A percentile compares a stretch with the other conserved stretches of the same genome.
phyloP scores from a whole-genome alignment of 2,888 invertebrate species.

The Julus scandinavius region DNA sequence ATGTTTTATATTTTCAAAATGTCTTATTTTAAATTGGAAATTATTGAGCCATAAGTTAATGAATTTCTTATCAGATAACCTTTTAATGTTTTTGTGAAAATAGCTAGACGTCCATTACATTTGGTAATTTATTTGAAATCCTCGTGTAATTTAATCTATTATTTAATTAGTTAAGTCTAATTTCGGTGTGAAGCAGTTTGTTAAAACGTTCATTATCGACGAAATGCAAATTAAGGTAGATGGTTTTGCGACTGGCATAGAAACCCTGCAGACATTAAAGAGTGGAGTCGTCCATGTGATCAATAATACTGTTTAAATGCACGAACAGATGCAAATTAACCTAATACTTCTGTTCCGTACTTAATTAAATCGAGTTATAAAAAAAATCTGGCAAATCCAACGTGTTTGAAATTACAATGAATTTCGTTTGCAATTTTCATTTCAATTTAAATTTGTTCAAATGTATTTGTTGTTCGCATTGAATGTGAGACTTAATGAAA shows the following conservation, averaged over 20 bases:
- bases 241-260: background rate
- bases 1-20: too few species aligned
- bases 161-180: constrained; percentile 18
- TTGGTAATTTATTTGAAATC: constrained; percentile 33
- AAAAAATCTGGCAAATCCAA: background rate
- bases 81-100: background rate
- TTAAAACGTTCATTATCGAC: constrained; percentile 31
- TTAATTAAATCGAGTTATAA: constrained; percentile 28
- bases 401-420: background rate
- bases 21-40: too few species aligned
- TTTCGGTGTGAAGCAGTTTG: background rate
- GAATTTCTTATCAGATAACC: background rate
- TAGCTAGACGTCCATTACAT: background rate
- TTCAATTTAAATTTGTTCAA: background rate
- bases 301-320: constrained; percentile 19
- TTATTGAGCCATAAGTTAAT: background rate
- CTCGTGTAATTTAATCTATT: background rate
- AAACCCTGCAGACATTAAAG: background rate
- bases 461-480: background rate
- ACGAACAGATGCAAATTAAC: constrained; percentile 23
- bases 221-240: constrained; percentile 30
- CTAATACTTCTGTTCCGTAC: constrained; percentile 12
- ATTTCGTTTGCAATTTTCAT: background rate
- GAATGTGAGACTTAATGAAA: background rate
- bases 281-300: constrained; percentile 31